These are phyloP conservation scores for Seriola quinqueradiata DNA, from an alignment of 2,113 vertebrate species.

Conservation along the genomic window DNA sequence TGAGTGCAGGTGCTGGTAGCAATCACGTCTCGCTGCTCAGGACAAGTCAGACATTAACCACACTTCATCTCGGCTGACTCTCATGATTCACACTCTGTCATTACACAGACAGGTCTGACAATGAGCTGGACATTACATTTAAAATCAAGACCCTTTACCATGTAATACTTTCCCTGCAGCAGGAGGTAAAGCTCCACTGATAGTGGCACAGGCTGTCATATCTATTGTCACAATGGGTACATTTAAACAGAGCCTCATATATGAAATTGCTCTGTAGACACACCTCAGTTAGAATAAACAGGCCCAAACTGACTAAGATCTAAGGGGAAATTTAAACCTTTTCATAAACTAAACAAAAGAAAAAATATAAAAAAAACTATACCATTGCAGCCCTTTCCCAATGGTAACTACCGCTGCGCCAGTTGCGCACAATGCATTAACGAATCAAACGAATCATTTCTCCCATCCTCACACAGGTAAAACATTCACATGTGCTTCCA, in stretches of 20 bases:
- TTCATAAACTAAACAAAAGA: too few relatives aligned
- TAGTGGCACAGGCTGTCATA: neutral
- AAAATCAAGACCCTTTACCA: neutral
- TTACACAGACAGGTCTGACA: slow-evolving; percentile 48
- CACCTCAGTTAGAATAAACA: too few relatives aligned
- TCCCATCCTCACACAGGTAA: too few relatives aligned
- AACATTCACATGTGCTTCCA: too few relatives aligned
- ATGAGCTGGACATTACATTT: slow-evolving; percentile 22
- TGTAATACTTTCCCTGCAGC: neutral
- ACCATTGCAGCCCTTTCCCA: too few relatives aligned
- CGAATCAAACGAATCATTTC: too few relatives aligned
- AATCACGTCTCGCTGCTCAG: slow-evolving; percentile 47
- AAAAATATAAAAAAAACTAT: too few relatives aligned
- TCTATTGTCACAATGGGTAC: neutral
- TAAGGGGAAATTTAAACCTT: too few relatives aligned
- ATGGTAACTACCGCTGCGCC: too few relatives aligned
- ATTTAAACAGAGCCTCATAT: neutral
- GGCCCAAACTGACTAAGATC: too few relatives aligned
- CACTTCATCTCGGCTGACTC: slow-evolving; percentile 56
- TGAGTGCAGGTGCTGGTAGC: slow-evolving; percentile 63
- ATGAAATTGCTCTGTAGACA: too few relatives aligned
- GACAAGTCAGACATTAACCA: slow-evolving; percentile 55
- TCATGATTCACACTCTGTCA: slow-evolving; percentile 25
- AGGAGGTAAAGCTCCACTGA: neutral
- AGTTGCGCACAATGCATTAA: too few relatives aligned